These are phyloP conservation scores for Telmatochromis sp. DNA, from an alignment of 2,113 vertebrate species.

Conservation along the genomic window DNA sequence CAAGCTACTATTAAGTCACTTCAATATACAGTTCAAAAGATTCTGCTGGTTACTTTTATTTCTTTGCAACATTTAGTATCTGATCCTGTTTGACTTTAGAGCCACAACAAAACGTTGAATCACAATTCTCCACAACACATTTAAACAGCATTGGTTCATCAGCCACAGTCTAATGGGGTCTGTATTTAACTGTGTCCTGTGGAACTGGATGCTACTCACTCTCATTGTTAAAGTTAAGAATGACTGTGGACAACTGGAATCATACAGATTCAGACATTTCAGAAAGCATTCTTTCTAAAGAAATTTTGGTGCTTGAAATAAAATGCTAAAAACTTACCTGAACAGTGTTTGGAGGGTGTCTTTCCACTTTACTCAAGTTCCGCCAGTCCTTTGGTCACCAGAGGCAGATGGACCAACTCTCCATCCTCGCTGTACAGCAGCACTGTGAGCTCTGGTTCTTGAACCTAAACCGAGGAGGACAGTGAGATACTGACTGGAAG, in stretches of 20 bases:
- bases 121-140: not conserved
- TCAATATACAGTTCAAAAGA: not conserved
- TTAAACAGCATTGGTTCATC: not conserved
- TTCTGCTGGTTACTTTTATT: not conserved
- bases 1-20: not conserved
- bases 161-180: not conserved
- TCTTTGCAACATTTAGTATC: not conserved
- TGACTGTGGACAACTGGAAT: not conserved
- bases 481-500: not conserved
- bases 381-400: constrained; percentile 81
- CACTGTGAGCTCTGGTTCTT: constrained; percentile 72
- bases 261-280: not conserved
- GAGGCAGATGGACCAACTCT: constrained; percentile 71
- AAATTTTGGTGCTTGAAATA: not conserved
- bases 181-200: not conserved
- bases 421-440: constrained; percentile 71
- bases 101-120: not conserved
- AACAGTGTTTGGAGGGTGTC: not conserved
- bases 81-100: not conserved
- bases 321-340: not conserved
- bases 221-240: not conserved
- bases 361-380: constrained; percentile 55
- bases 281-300: not conserved
- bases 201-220: not conserved
- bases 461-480: constrained; percentile 53